phyloP scores from a whole-genome alignment of 53 echinoderm and acorn worm species.

The Temnopleurus reevesii region DNA sequence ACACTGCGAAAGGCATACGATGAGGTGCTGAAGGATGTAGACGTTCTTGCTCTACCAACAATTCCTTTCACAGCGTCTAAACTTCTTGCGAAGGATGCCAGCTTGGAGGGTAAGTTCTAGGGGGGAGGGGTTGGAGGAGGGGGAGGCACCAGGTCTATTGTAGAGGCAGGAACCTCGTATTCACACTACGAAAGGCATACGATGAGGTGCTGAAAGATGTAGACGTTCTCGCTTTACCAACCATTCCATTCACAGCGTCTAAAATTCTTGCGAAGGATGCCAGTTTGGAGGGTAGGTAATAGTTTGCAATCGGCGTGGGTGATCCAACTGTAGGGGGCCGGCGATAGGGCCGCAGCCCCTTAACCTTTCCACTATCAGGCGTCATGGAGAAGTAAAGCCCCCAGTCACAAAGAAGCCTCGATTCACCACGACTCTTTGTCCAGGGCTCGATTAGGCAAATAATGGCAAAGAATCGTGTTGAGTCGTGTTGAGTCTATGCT shows the following conservation, averaged over 20 bases:
- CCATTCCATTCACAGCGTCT: constrained; percentile 55
- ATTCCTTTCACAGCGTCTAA: constrained; percentile 52
- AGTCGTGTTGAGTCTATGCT: too few species aligned
- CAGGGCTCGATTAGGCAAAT: too few species aligned
- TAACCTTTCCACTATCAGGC: too few species aligned
- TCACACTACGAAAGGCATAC: constrained; percentile 52
- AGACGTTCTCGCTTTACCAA: constrained; percentile 53
- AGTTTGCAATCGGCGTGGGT: too few species aligned
- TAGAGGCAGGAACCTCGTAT: constrained; percentile 51
- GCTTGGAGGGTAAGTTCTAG: constrained; percentile 2
- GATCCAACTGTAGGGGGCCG: too few species aligned
- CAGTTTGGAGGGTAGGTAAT: constrained; percentile 25
- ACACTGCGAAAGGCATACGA: constrained; percentile 57
- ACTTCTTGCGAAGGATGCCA: not conserved
- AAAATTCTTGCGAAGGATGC: not conserved
- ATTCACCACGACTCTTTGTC: too few species aligned
- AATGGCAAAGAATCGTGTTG: too few species aligned
- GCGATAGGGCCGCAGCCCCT: too few species aligned
- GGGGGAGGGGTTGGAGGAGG: too few species aligned
- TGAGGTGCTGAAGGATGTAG: constrained; percentile 26
- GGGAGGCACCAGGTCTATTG: constrained; percentile 55
- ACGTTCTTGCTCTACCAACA: constrained; percentile 53
- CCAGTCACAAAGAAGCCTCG: too few species aligned
- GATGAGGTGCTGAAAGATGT: constrained; percentile 37
- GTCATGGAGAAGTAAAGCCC: too few species aligned